Evolutionary conservation across 2,113 vertebrate species (phyloP).

Genomic region (Psilopsiagon aurifrons): DNA sequence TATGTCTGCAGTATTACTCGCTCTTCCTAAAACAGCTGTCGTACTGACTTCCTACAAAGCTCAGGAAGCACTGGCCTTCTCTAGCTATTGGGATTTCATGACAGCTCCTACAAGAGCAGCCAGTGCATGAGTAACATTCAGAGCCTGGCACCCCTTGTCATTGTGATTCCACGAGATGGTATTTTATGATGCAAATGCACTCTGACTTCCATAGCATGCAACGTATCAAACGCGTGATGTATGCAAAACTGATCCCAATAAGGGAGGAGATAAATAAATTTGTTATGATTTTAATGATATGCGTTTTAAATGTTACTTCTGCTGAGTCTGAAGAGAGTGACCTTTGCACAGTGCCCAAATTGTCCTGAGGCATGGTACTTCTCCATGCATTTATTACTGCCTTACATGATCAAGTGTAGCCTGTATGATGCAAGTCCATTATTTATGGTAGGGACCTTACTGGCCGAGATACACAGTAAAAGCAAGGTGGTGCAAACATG

Average conservation of each 20-base stretch:
- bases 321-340: conserved; percentile 66
- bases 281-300: conserved; percentile 73
- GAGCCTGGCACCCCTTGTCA: conserved; percentile 33
- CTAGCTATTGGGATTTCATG: neutral
- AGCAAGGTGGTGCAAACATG: neutral
- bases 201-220: conserved; percentile 61
- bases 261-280: conserved; percentile 64
- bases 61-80: neutral
- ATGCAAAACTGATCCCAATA: conserved; percentile 64
- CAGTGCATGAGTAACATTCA: neutral
- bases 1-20: neutral
- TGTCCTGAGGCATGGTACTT: conserved; percentile 62
- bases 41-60: neutral
- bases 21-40: neutral
- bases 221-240: conserved; percentile 62
- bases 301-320: conserved; percentile 76
- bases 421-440: neutral
- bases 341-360: conserved; percentile 64
- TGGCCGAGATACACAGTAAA: neutral
- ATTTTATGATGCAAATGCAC: conserved; percentile 60
- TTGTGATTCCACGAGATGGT: conserved; percentile 2
- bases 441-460: neutral
- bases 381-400: conserved; percentile 59
- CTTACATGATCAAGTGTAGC: conserved; percentile 35
- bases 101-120: neutral